Percentiles rank a stretch among this genome's conserved stretches.
phyloP scores from a whole-genome alignment of 2,113 vertebrate genomes.

The Lepus timidus region DNA sequence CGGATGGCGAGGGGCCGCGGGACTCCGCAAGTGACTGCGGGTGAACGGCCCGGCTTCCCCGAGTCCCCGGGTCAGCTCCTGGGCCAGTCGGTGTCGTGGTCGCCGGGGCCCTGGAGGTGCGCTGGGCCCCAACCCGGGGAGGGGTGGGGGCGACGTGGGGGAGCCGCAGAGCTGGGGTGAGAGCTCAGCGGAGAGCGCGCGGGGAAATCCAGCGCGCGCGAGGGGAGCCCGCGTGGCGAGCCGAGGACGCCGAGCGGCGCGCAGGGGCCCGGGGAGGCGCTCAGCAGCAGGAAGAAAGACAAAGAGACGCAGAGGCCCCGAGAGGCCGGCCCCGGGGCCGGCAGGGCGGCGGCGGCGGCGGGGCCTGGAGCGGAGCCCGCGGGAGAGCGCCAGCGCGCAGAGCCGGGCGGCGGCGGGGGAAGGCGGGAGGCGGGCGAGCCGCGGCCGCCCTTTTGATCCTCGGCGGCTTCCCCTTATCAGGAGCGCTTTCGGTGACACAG shows the following conservation, averaged over 20 bases:
- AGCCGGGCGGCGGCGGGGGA: constrained; percentile 22
- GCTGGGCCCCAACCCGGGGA: background rate
- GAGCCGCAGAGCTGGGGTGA: background rate
- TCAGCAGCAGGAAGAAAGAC: background rate
- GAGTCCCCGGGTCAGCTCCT: background rate
- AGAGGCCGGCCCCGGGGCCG: background rate
- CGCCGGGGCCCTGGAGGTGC: background rate
- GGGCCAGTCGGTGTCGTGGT: background rate
- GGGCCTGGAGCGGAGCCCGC: background rate
- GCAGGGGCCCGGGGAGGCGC: background rate
- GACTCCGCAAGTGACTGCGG: background rate
- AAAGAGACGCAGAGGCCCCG: background rate
- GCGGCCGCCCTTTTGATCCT: constrained; percentile 91
- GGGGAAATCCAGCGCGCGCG: constrained; percentile 73
- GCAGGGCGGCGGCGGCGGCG: background rate
- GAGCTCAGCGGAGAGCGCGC: background rate
- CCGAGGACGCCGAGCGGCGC: constrained; percentile 12
- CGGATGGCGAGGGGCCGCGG: background rate
- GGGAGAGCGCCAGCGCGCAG: background rate
- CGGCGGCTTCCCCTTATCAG: constrained; percentile 90
- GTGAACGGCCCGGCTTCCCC: background rate
- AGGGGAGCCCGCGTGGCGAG: constrained; percentile 78
- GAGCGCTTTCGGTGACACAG: constrained; percentile 93
- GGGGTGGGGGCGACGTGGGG: background rate
- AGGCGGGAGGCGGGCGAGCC: constrained; percentile 54